Conservation (phyloP, 1,140 invertebrate species). For the Apis cerana region DNA sequence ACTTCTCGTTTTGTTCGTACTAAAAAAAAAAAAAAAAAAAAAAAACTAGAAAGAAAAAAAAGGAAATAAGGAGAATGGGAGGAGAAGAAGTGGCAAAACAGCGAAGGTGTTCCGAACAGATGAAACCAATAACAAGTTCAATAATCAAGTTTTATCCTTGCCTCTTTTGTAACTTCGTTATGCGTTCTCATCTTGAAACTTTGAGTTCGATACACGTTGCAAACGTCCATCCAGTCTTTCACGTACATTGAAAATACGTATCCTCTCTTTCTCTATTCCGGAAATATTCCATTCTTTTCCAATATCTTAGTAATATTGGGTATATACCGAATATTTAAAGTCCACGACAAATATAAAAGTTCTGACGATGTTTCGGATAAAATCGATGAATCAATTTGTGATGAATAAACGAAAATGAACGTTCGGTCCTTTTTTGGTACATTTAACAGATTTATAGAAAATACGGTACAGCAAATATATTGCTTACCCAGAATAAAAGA, state of each 20-base stretch:
- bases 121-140: conserved; percentile 34
- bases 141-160: conserved; percentile 48
- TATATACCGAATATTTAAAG: neutral
- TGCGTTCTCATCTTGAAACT: conserved; percentile 8
- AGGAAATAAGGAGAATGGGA: neutral
- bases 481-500: conserved; percentile 13
- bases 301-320: neutral
- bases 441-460: conserved; percentile 37
- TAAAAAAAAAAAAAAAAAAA: neutral
- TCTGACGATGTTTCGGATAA: neutral
- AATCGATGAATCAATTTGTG: conserved; percentile 13
- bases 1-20: conserved; percentile 11
- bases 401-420: neutral
- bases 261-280: no score
- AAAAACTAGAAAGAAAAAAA: neutral
- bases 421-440: conserved; percentile 12
- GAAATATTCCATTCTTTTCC: neutral
- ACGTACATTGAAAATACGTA: conserved; percentile 14
- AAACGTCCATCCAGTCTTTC: neutral
- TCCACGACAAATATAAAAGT: neutral
- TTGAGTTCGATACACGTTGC: neutral
- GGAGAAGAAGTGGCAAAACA: conserved; percentile 8
- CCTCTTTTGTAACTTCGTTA: conserved; percentile 42
- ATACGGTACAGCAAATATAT: conserved; percentile 30
- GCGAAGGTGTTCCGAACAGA: conserved; percentile 28